These are phyloP conservation scores for Campoplex capitator DNA, from an alignment of 2,888 invertebrate species.

Conservation along the genomic window DNA sequence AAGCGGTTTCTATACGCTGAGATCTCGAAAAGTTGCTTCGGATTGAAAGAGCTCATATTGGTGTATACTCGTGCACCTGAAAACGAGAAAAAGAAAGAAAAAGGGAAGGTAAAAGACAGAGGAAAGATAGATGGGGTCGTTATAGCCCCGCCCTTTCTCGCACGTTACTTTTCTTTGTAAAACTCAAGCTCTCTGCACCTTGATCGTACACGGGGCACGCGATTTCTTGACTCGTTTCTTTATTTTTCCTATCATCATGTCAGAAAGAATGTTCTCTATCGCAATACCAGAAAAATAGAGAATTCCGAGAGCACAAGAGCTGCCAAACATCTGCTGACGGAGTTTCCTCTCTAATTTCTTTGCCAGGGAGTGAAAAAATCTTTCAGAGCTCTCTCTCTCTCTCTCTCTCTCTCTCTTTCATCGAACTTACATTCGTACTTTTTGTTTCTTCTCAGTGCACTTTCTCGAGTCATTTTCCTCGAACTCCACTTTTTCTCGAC, in stretches of 20 bases:
- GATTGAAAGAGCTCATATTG: neutral
- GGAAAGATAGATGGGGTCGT: constrained; percentile 36
- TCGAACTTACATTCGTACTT: neutral
- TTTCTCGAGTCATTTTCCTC: neutral
- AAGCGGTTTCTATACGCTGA: constrained; percentile 11
- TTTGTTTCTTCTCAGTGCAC: constrained; percentile 2
- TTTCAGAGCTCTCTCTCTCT: neutral
- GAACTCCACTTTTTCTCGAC: neutral
- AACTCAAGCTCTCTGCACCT: constrained; percentile 13
- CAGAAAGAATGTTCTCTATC: constrained; percentile 20
- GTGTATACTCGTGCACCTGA: neutral
- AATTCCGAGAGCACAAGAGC: neutral
- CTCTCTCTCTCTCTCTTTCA: too few relatives aligned
- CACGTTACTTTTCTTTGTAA: constrained; percentile 7
- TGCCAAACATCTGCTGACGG: constrained; percentile 21
- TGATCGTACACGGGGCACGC: neutral
- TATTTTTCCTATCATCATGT: neutral
- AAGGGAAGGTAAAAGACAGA: neutral
- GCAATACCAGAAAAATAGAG: neutral
- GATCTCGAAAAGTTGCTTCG: constrained; percentile 1
- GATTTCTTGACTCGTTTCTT: neutral
- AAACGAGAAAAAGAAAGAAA: neutral
- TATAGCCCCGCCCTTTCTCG: constrained; percentile 28
- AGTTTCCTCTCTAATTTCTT: constrained; percentile 4
- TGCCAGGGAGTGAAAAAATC: neutral